Evolutionary conservation across 2,113 vertebrate species (phyloP).

Genomic region (Falco punctatus): DNA sequence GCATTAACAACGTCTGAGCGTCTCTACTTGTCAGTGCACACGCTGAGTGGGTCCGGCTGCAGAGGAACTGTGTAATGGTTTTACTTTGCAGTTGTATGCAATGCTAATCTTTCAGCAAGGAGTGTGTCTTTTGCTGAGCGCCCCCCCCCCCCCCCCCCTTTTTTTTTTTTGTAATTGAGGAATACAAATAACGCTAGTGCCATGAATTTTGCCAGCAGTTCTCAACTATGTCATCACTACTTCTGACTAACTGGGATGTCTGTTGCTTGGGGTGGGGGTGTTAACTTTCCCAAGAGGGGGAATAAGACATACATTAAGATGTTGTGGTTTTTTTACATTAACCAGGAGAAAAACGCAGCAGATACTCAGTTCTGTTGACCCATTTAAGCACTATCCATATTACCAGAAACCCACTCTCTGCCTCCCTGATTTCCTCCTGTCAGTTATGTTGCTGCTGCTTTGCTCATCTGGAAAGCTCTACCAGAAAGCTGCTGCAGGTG

Average conservation of each 20-base stretch:
- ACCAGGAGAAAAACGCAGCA: not conserved
- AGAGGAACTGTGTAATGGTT: not conserved
- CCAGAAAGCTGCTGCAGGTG: not conserved
- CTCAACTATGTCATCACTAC: not conserved
- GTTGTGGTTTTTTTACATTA: accelerated
- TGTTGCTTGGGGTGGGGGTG: not conserved
- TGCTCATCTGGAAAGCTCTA: not conserved
- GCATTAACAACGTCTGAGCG: not conserved
- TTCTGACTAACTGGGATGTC: no score
- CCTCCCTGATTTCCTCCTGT: not conserved
- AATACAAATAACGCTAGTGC: not conserved
- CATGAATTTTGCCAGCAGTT: not conserved
- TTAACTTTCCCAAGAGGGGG: not conserved
- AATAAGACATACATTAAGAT: not conserved
- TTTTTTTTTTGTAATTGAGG: not conserved
- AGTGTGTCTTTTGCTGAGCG: not conserved
- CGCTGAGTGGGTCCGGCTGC: not conserved
- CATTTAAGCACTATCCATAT: not conserved
- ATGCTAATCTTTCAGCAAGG: not conserved
- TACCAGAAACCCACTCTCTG: not conserved
- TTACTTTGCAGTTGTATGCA: not conserved
- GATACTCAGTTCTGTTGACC: not conserved
- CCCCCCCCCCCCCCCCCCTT: no score
- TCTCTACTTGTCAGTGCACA: not conserved
- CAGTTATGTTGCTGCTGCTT: not conserved